These are phyloP conservation scores for Spea multiplicata DNA, from an alignment of 2,113 vertebrate species.

Conservation along the genomic window DNA sequence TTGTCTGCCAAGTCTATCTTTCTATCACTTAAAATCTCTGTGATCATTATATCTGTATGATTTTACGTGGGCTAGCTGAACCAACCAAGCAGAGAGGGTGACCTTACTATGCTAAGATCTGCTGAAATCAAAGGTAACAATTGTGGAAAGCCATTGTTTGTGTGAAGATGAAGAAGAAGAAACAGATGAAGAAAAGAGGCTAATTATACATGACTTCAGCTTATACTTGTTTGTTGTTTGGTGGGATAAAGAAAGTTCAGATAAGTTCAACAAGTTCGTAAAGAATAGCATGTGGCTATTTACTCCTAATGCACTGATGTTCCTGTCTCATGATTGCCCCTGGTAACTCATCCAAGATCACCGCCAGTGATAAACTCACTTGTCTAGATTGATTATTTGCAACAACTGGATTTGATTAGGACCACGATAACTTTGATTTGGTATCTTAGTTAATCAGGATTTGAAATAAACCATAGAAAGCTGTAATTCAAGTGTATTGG, in stretches of 20 bases:
- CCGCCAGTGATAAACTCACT: conserved; percentile 27
- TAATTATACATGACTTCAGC: background rate
- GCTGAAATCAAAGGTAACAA: no score
- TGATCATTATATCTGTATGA: no score
- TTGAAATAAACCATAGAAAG: conserved; percentile 37
- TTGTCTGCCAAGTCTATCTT: no score
- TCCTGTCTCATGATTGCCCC: conserved; percentile 13
- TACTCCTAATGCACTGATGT: conserved; percentile 2
- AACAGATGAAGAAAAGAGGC: background rate
- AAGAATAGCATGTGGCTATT: background rate
- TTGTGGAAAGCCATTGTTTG: no score
- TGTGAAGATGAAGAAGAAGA: background rate
- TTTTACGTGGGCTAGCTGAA: no score
- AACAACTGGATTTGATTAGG: conserved; percentile 33
- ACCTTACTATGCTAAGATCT: no score
- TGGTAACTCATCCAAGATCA: conserved; percentile 26
- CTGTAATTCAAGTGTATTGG: conserved; percentile 8
- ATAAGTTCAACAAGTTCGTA: conserved; percentile 27
- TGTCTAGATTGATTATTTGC: conserved; percentile 16
- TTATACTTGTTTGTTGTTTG: conserved; percentile 19
- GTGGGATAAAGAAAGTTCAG: conserved; percentile 21
- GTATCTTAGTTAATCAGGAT: conserved; percentile 33
- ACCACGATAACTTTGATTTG: conserved; percentile 19
- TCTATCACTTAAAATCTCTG: no score
- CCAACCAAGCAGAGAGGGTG: no score